phyloP scores from a whole-genome alignment of 2,888 invertebrate genomes.

The Hyles lineata region DNA sequence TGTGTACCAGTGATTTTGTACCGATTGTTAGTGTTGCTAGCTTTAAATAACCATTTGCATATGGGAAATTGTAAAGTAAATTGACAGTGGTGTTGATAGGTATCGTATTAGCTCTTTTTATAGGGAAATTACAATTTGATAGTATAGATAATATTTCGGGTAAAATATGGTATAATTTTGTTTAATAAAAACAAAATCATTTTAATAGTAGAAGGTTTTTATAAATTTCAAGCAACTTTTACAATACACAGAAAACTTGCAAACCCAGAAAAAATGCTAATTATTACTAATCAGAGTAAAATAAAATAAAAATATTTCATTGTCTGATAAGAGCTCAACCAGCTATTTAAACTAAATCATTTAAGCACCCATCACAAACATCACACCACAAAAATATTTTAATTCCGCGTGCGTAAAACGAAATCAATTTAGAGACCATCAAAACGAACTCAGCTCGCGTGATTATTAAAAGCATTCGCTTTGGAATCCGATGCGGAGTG shows the following conservation, averaged over 20 bases:
- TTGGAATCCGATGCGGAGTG: background rate
- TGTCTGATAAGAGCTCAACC: background rate
- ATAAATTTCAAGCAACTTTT: background rate
- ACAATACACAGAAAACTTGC: no score
- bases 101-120: background rate
- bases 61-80: background rate
- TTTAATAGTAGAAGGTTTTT: background rate
- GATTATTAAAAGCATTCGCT: background rate
- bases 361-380: background rate
- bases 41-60: background rate
- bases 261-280: no score
- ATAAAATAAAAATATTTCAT: no score
- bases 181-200: no score
- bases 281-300: no score
- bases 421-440: constrained; percentile 2
- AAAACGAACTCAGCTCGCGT: background rate
- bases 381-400: background rate
- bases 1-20: background rate
- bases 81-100: background rate
- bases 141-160: no score
- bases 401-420: background rate
- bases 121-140: background rate
- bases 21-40: background rate
- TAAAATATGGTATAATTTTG: no score
- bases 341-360: background rate